Evolutionary conservation across 2,113 vertebrate genomes (phyloP).

Genomic region (Hepsetus odoe): DNA sequence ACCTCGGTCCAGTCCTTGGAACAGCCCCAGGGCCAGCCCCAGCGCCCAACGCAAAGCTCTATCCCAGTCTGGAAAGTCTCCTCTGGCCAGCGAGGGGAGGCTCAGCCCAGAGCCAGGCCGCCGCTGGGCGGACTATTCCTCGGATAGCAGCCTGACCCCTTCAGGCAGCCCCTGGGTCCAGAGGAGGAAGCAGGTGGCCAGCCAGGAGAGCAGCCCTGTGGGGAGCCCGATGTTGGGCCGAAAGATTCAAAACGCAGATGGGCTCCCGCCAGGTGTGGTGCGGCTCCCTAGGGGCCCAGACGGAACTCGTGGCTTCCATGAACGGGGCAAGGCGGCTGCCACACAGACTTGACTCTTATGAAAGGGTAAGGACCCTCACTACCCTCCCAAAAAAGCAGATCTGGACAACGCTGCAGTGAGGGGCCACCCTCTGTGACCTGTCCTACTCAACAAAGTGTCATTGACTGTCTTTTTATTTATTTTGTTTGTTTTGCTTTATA

Average conservation of each 20-base stretch:
- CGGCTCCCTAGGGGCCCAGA: conserved; percentile 91
- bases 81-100: conserved; percentile 79
- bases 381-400: conserved; percentile 32
- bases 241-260: conserved; percentile 87
- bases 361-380: conserved; percentile 20
- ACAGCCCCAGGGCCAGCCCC: conserved; percentile 84
- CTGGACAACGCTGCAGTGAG: conserved; percentile 13
- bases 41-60: conserved; percentile 81
- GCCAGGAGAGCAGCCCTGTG: conserved; percentile 85
- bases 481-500: conserved; percentile 40
- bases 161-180: conserved; percentile 97
- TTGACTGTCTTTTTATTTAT: conserved; percentile 56
- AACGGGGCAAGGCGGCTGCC: conserved; percentile 75
- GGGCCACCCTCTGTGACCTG: not conserved
- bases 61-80: conserved; percentile 80
- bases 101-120: conserved; percentile 78
- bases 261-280: conserved; percentile 87
- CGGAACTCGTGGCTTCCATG: conserved; percentile 90
- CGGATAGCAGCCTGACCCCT: conserved; percentile 91
- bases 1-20: conserved; percentile 92
- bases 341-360: conserved; percentile 70
- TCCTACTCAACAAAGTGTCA: conserved; percentile 49
- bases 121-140: conserved; percentile 88
- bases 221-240: conserved; percentile 85
- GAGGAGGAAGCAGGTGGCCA: conserved; percentile 86